A percentile compares a stretch with the other conserved stretches of the same genome.
These are phyloP conservation scores for Scaptomyza caliginosa DNA, from an alignment of 2,888 invertebrate genomes.

Conservation along the genomic window DNA sequence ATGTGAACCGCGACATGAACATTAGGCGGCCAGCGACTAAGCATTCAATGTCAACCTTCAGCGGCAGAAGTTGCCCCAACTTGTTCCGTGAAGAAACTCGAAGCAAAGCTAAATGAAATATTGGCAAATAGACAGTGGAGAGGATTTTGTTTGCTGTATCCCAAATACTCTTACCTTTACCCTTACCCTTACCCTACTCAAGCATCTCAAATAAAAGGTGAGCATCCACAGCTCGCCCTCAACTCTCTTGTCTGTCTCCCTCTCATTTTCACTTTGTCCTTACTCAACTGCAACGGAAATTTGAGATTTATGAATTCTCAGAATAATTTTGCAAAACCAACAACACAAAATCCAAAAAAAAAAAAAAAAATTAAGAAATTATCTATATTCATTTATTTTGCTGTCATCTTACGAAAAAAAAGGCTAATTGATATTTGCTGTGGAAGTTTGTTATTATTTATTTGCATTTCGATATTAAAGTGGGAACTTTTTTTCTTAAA, in stretches of 20 bases:
- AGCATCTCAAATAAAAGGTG: not conserved
- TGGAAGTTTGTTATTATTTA: too few relatives aligned
- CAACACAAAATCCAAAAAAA: not conserved
- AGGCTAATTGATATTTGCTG: not conserved
- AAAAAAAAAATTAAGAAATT: conserved; percentile 27
- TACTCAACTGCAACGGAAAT: conserved; percentile 59
- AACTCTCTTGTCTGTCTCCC: conserved; percentile 23
- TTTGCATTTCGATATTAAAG: too few relatives aligned
- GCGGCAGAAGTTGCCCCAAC: conserved; percentile 4
- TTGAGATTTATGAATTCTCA: conserved; percentile 76
- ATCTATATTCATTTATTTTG: conserved; percentile 34
- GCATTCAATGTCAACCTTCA: conserved; percentile 71
- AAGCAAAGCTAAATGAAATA: conserved; percentile 35
- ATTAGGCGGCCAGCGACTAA: conserved; percentile 80
- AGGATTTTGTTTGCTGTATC: not conserved
- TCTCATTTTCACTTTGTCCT: conserved; percentile 5
- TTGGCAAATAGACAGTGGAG: conserved; percentile 52
- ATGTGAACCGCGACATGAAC: conserved; percentile 78
- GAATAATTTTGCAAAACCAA: conserved; percentile 56
- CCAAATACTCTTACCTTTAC: conserved; percentile 19
- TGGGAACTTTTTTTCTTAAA: too few relatives aligned
- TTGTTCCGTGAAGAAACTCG: conserved; percentile 22
- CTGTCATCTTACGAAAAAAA: conserved; percentile 18
- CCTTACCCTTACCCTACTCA: conserved; percentile 54
- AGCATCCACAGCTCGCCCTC: not conserved